Evolutionary conservation across 2,888 invertebrate species (phyloP).

Genomic region (Drosophila pseudotakahashii): DNA sequence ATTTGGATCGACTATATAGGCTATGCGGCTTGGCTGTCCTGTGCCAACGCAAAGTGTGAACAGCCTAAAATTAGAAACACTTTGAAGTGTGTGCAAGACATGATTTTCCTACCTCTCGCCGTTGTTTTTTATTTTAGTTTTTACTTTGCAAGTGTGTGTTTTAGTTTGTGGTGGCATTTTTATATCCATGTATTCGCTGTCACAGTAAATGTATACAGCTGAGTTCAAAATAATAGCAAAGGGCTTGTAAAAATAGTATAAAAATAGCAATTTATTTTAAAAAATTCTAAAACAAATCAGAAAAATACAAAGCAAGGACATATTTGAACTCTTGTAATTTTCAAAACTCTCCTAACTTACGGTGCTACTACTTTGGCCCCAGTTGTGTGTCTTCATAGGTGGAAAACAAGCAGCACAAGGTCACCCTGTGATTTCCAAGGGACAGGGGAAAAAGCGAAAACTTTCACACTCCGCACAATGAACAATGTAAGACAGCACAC

Average conservation of each 20-base stretch:
- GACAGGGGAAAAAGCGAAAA: conserved; percentile 31
- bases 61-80: conserved; percentile 69
- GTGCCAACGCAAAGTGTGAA: conserved; percentile 78
- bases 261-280: background rate
- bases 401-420: conserved; percentile 21
- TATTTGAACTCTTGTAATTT: background rate
- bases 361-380: background rate
- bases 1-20: conserved; percentile 9
- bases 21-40: conserved; percentile 1
- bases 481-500: conserved; percentile 35
- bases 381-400: conserved; percentile 1
- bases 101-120: conserved; percentile 24
- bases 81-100: conserved; percentile 59
- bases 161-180: conserved; percentile 34
- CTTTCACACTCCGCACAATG: conserved; percentile 63
- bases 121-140: conserved; percentile 19
- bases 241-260: background rate
- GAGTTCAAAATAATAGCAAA: background rate
- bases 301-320: too few species aligned
- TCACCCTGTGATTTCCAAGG: conserved; percentile 1
- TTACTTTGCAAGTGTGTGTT: conserved; percentile 3
- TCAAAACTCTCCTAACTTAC: background rate
- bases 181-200: conserved; percentile 7
- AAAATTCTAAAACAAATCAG: background rate
- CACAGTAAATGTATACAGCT: conserved; percentile 1